Conservation (phyloP, 2,888 invertebrate genomes). For the Hoplodrina blanda region DNA sequence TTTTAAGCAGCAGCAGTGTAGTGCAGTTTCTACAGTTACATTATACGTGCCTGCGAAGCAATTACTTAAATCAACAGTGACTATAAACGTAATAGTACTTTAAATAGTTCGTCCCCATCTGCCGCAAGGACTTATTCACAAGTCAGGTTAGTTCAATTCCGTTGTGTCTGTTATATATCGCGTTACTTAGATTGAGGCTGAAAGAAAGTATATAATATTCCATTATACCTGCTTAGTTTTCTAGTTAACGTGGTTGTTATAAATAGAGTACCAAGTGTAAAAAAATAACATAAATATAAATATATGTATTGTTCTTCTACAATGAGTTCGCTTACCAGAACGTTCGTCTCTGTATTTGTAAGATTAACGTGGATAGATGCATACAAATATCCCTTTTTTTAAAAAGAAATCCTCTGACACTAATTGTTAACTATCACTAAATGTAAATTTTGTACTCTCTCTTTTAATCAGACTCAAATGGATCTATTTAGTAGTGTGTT, state of each 20-base stretch:
- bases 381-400: constrained; percentile 3
- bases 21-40: constrained; percentile 28
- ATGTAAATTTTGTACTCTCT: constrained; percentile 42
- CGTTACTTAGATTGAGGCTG: constrained; percentile 13
- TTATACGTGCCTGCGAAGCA: constrained; percentile 28
- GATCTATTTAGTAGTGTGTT: constrained; percentile 31
- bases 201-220: not conserved
- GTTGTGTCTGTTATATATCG: constrained; percentile 8
- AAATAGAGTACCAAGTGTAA: constrained; percentile 18
- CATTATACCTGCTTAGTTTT: constrained; percentile 11
- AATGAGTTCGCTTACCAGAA: constrained; percentile 26
- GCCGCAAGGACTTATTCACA: constrained; percentile 2
- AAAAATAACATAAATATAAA: constrained; percentile 6
- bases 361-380: constrained; percentile 2
- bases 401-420: not conserved
- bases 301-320: not conserved
- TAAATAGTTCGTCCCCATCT: constrained; percentile 35
- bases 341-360: constrained; percentile 33
- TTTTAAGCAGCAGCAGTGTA: constrained; percentile 38
- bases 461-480: constrained; percentile 23
- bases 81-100: constrained; percentile 40
- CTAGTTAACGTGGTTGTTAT: constrained; percentile 26
- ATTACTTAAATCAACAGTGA: constrained; percentile 33
- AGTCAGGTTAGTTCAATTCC: constrained; percentile 23
- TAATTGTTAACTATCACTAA: constrained; percentile 3